Base-by-base conservation (phyloP, 2,113 vertebrate species). In the Holacanthus passer region DNA sequence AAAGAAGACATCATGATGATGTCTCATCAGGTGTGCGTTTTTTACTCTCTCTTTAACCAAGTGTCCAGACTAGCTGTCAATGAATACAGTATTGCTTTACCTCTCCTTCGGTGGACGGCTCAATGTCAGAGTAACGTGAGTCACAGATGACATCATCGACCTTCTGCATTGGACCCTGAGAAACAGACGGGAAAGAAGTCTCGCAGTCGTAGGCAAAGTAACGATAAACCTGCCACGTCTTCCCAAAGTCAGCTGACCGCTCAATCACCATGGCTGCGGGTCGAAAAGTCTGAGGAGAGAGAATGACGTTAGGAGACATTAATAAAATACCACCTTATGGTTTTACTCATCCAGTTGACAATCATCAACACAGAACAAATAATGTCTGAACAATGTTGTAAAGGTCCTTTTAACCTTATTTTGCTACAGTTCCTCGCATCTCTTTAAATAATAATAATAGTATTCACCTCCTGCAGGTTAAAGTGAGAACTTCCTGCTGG, bases 131-230 rank as follows among this genome's bases (percentile, higher is more conserved):
- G 87, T 99, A 99, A 8, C 97, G 96, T 0, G 98, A 97, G 91
- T 99, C 98, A 79, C 98, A 99, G 81, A 99, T 98, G 20, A 99
- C 95, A 73, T 99, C 97, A 62, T 99, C 98, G 0, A 99, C 98
- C 89, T 96, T 99, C 90, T 96, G 96, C 97, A 99, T 98, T 22
- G 97, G 97, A 78, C 98, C 98, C 0, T 88, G 92, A 58, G 96
- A 96, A 56, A 98, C 73, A 1, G 90, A 90, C 0, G 96, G 96
- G 91, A 99, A 99, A 0, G 97, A 96, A 3, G 95, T 89, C 93
- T 98, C 98, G 2, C 98, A 99, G 93, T 99, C 97, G 22, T 99
- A 99, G 12, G 98, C 98, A 13, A 99, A 99, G 93, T 98, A 99
- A 7, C 98, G 96, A 67, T 99, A 99, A 53, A 98, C 96, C 32